phyloP scores from a whole-genome alignment of 2,797 vertebrate species.

The Zalophus californianus region DNA sequence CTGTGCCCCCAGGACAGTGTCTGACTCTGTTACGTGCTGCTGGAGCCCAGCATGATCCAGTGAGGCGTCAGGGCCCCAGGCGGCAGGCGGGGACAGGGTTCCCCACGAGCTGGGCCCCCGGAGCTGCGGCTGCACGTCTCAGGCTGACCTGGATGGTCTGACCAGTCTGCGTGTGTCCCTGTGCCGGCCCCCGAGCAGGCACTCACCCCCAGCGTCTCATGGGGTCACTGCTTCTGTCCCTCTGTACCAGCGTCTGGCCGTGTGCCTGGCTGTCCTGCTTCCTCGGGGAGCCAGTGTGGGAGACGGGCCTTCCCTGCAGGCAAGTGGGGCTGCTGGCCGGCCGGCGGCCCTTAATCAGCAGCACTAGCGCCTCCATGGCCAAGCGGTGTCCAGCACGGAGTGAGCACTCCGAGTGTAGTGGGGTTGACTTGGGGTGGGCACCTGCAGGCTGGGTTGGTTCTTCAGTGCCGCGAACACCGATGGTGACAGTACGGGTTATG shows the following conservation, averaged over 20 bases:
- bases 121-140: not conserved
- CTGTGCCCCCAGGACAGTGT: too few relatives aligned
- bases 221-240: not conserved
- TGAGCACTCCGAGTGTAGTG: not conserved
- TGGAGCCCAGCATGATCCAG: not conserved
- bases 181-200: not conserved
- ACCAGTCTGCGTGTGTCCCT: not conserved
- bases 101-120: not conserved
- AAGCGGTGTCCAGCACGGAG: rapidly evolving
- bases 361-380: not conserved
- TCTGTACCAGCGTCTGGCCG: not conserved
- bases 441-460: too few relatives aligned
- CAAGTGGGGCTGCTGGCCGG: too few relatives aligned
- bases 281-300: not conserved
- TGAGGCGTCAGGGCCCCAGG: not conserved
- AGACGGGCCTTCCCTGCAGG: not conserved
- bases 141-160: not conserved
- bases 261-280: not conserved
- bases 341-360: rapidly evolving
- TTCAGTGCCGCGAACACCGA: not conserved
- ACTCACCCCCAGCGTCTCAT: not conserved
- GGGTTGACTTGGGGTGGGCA: too few relatives aligned
- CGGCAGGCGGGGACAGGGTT: not conserved
- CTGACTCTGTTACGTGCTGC: not conserved
- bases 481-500: too few relatives aligned